phyloP scores from a whole-genome alignment of 2,888 invertebrate genomes.

The Dioctria linearis region DNA sequence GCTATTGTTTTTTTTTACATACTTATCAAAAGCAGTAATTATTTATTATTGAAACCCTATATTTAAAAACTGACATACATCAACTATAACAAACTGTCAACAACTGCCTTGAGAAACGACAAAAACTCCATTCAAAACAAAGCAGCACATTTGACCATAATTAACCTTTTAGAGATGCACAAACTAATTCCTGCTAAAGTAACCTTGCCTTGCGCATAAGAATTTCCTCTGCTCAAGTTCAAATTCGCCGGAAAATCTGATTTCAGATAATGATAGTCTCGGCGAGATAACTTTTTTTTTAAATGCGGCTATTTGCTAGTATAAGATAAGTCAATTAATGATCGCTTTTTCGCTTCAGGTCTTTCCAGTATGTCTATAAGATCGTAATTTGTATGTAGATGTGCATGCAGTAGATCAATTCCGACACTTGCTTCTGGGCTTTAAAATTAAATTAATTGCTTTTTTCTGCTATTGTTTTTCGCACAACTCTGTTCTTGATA shows the following conservation, averaged over 20 bases:
- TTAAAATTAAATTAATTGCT: background rate
- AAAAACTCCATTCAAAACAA: no score
- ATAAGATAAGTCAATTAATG: background rate
- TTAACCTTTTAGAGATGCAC: no score
- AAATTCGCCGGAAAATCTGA: conserved; percentile 37
- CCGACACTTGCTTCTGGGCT: background rate
- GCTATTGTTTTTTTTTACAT: no score
- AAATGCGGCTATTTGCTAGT: background rate
- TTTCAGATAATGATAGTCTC: conserved; percentile 4
- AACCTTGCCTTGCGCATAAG: background rate
- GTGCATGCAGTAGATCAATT: background rate
- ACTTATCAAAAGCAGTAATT: no score
- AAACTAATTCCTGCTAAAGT: no score
- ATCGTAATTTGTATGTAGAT: no score
- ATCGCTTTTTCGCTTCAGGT: conserved; percentile 30
- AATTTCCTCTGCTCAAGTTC: conserved; percentile 36
- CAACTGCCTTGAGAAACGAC: no score
- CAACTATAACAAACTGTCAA: no score
- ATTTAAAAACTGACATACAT: no score
- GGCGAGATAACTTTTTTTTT: background rate
- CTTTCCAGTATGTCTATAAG: background rate
- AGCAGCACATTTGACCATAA: no score
- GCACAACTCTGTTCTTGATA: background rate
- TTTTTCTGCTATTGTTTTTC: background rate
- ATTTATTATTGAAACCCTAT: no score